Conservation (phyloP, 2,888 invertebrate genomes). For the Pristionchus maxplancki region DNA sequence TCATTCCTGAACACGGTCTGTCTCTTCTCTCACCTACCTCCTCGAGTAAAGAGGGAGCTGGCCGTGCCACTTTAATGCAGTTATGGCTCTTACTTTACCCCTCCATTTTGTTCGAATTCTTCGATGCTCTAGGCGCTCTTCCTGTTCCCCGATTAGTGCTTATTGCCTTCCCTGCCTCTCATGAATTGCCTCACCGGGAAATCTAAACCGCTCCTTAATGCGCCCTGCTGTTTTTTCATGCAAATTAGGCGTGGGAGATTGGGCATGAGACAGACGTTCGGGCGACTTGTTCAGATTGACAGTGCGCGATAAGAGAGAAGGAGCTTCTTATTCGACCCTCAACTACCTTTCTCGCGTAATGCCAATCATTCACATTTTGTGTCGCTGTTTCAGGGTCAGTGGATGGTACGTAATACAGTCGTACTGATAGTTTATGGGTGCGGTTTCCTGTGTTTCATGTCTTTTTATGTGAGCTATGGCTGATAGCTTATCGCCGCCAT, state of each 20-base stretch:
- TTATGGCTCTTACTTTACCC: background rate
- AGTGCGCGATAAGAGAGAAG: background rate
- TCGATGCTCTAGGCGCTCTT: background rate
- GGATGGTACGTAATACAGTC: background rate
- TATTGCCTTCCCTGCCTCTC: conserved; percentile 8
- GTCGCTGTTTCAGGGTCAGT: background rate
- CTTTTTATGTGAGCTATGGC: background rate
- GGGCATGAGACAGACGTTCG: background rate
- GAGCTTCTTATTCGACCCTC: background rate
- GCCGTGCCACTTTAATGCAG: conserved; percentile 41
- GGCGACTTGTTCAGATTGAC: background rate
- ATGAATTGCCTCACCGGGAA: background rate
- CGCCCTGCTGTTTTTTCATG: background rate
- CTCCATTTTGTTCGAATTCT: conserved; percentile 28
- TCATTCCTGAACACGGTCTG: background rate
- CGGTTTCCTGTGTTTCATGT: background rate
- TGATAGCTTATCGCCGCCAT: background rate
- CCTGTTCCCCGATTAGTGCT: background rate
- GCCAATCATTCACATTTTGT: background rate
- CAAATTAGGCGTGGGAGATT: background rate
- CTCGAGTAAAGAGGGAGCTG: conserved; percentile 16
- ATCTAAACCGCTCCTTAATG: conserved; percentile 15
- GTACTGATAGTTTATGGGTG: background rate
- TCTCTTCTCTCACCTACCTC: conserved; percentile 23
- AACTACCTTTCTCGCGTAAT: background rate